phyloP scores from a whole-genome alignment of 2,888 invertebrate species.

The Andrena hattorfiana region DNA sequence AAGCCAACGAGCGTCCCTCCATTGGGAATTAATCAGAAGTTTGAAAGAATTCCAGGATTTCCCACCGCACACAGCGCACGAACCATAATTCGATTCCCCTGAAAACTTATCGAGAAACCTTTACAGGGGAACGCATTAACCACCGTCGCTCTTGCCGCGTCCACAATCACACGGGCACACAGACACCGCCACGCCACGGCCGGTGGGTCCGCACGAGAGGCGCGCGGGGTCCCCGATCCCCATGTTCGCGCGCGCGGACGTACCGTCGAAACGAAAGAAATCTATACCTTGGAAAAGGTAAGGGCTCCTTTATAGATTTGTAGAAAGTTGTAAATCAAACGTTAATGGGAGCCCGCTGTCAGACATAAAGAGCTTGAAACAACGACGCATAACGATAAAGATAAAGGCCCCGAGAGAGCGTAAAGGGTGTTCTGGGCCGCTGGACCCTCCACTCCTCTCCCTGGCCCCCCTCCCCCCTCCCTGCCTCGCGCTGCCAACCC shows the following conservation, averaged over 20 bases:
- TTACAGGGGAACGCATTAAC: constrained; percentile 37
- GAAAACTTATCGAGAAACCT: constrained; percentile 33
- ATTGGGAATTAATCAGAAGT: constrained; percentile 8
- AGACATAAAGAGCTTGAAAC: constrained; percentile 83
- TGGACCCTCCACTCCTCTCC: background rate
- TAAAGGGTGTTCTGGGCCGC: constrained; percentile 67
- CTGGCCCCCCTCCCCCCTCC: background rate
- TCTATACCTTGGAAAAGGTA: constrained; percentile 71
- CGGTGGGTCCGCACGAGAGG: background rate
- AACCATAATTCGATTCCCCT: constrained; percentile 31
- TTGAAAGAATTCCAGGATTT: constrained; percentile 10
- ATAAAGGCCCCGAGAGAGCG: constrained; percentile 77
- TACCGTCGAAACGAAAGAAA: constrained; percentile 58
- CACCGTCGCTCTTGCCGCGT: background rate
- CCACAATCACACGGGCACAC: background rate
- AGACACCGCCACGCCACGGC: background rate
- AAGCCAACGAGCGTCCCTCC: background rate
- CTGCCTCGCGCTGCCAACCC: background rate
- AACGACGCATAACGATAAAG: constrained; percentile 84
- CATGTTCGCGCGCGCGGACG: constrained; percentile 10
- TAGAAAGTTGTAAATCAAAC: constrained; percentile 85
- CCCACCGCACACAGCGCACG: background rate
- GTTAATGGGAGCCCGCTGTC: constrained; percentile 83
- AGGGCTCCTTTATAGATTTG: constrained; percentile 83
- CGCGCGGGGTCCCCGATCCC: constrained; percentile 7